Conservation (phyloP, 2,797 vertebrate genomes). For the Borostomias antarcticus region DNA sequence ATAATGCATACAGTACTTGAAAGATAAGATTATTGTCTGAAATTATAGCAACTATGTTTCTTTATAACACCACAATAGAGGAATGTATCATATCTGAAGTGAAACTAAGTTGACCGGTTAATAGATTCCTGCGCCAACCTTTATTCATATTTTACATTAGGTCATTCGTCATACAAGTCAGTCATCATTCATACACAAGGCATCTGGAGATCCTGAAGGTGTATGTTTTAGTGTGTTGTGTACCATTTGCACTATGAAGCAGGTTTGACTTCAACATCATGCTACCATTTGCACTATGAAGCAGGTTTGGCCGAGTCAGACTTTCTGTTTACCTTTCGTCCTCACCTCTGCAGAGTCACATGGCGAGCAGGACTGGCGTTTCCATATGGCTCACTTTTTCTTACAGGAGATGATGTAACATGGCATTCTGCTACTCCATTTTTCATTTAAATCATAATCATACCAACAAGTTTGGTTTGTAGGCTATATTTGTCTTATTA, state of each 20-base stretch:
- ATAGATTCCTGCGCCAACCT: neutral
- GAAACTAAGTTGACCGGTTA: neutral
- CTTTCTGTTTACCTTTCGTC: constrained; percentile 58
- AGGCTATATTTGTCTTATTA: no score
- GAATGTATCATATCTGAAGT: neutral
- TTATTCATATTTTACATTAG: neutral
- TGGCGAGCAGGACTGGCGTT: constrained; percentile 52
- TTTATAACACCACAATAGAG: neutral
- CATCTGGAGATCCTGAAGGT: no score
- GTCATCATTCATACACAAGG: neutral
- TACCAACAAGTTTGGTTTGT: no score
- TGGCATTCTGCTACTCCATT: neutral
- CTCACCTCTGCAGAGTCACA: constrained; percentile 54
- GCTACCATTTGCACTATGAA: neutral
- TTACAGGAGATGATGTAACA: constrained; percentile 4
- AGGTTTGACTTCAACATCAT: neutral
- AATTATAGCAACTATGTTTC: no score
- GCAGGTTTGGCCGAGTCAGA: constrained; percentile 30
- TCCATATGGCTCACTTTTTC: constrained; percentile 63
- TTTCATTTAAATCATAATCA: neutral
- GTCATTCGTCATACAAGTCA: neutral
- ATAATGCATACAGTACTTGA: no score
- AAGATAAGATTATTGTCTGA: no score
- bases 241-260: neutral
- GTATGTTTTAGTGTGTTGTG: no score